Base-by-base conservation (phyloP, 2,888 invertebrate species). In the Cheiracanthium punctorium region DNA sequence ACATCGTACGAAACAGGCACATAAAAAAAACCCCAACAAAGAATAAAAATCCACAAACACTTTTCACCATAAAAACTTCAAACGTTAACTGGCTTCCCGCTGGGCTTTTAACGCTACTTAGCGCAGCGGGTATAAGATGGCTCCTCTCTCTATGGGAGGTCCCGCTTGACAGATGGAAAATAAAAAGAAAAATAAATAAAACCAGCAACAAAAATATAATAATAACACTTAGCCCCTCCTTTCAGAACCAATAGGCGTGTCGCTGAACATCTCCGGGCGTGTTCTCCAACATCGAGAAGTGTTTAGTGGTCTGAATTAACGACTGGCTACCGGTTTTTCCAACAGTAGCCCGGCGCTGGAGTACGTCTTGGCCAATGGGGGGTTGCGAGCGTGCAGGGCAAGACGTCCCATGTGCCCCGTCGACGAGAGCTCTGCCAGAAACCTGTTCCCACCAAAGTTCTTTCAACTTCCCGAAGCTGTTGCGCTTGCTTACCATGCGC, bases 251-350 rank as follows among this genome's bases (percentile, higher is more conserved):
- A 82, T 41, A 64, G 82, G 82, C 82, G 82, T 64, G 24, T 65
- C 76, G 29, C 17, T 29, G 65, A 65, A 82, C 82, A n/a, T 82
- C 24, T 29, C 10, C 64, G 76, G 76, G 82, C 82, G 82, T 82
- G 76, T 76, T 71, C 24, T 8, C 5, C 1, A 24, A 58, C 58
- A 58, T 58, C 12, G 58, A 43, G 24, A 75, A 43, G 75, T 82
- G 76, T 82, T 76, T 72, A 82, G 76, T 82, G 82, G 82, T 64
- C 64, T 58, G 32, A 73, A 81, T 81, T 74, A 69, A 71, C 30
- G 29, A 71, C 76, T 76, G 65, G 76, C 76, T 75, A 75, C 75
- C 64, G 82, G 75, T 75, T 76, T n/a, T 58, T 29, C 14, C 17
- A 41, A 71, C 76, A 33, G 82, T 76, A 82, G 82, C 82, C 48